Evolutionary conservation across 1,140 invertebrate species (phyloP), one percentile per base, ranked within the genome.

Genomic region (Leguminivora glycinivorella): DNA sequence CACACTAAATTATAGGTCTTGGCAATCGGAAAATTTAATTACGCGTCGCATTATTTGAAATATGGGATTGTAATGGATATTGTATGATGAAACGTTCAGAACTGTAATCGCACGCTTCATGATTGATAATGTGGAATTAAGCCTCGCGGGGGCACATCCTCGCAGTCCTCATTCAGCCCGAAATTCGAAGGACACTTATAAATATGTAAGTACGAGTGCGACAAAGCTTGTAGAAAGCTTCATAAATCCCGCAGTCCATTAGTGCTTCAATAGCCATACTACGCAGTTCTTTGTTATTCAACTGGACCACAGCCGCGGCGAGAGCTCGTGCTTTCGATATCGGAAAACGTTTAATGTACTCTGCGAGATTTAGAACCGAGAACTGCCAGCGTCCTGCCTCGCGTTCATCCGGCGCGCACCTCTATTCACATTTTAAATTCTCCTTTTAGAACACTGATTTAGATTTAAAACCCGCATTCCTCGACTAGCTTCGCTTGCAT

Each of bases 271-370:
- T 91, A 89, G 84, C 83, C 84, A 81, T 85, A 83, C 81, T 75
- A 82, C 81, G 78, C 83, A 87, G 79, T 85, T 87, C 85, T 89
- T 89, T 90, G 83, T 87, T 84, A 89, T 88, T 86, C 83, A 76
- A 82, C 78, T 76, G 75, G 82, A 84, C 84, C 81, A 80, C 77
- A 82, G 76, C 77, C 78, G 76, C 75, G 72, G 76, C 66, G 63
- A 43, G 43, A 70, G 68, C 73, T 79, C 83, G 77, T 82, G 83
- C 84, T 89, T 87, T 84, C 85, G 83, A 83, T 90, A 90, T 90
- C 85, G 85, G 84, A 85, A 87, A 88, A 88, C 82, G 84, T 83
- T 69, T 88, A 87, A 89, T 89, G 85, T 86, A 85, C 82, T 85
- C 76, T 68, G 77, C 68, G 80, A 84, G 84, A 89, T 87, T 90